phyloP scores from a whole-genome alignment of 1,140 invertebrate genomes.

The Saccostrea echinata region DNA sequence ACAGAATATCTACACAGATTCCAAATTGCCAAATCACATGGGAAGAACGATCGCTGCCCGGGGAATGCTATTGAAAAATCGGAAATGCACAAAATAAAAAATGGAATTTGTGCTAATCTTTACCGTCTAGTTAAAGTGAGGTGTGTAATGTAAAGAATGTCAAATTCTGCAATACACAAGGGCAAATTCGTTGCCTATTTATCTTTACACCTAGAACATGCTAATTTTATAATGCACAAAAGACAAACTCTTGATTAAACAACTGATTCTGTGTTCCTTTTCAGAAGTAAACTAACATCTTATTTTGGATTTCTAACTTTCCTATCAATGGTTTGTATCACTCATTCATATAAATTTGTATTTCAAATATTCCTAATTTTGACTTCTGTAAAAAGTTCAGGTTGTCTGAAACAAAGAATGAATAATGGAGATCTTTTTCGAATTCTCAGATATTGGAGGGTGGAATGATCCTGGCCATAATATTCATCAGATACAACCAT shows the following conservation, averaged over 20 bases:
- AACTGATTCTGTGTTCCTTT: not conserved
- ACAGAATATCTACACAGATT: not conserved
- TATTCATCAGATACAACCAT: not conserved
- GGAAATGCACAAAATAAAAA: slow-evolving; percentile 12
- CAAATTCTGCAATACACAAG: not conserved
- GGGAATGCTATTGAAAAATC: not conserved
- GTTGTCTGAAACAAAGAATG: too few species aligned
- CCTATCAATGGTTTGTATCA: not conserved
- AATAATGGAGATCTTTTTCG: not conserved
- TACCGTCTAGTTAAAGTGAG: not conserved
- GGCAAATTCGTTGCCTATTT: not conserved
- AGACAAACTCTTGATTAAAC: too few species aligned
- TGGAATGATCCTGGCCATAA: not conserved
- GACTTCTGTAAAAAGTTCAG: too few species aligned
- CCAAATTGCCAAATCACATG: too few species aligned
- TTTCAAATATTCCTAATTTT: too few species aligned
- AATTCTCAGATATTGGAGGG: not conserved
- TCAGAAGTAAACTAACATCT: not conserved
- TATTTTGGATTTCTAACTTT: not conserved
- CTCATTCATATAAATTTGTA: not conserved
- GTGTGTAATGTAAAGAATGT: not conserved
- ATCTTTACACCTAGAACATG: not conserved
- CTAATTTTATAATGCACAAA: too few species aligned
- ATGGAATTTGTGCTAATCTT: not conserved
- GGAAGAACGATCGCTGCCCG: not conserved